Percentiles rank a stretch among this genome's conserved stretches.
Evolutionary conservation across 1,140 invertebrate genomes (phyloP).

Genomic region (Diprion similis): DNA sequence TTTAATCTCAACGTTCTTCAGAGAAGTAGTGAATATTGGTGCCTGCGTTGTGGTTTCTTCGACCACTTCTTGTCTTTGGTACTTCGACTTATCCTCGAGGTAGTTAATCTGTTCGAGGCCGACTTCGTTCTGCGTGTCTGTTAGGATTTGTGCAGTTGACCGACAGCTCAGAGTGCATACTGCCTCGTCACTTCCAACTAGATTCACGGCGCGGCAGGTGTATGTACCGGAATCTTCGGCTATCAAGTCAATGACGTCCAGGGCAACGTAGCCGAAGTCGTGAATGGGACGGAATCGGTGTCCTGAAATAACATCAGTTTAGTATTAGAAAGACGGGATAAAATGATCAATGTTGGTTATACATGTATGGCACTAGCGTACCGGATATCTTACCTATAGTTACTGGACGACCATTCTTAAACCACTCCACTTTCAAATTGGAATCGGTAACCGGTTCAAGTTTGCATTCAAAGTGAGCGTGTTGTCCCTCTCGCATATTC

Average conservation of each 20-base stretch:
- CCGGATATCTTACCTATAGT: constrained; percentile 70
- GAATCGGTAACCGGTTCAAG: constrained; percentile 95
- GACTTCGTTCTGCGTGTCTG: constrained; percentile 83
- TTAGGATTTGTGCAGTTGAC: constrained; percentile 80
- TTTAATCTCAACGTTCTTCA: constrained; percentile 90
- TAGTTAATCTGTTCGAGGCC: constrained; percentile 87
- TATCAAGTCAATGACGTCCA: constrained; percentile 90
- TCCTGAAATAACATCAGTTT: constrained; percentile 58
- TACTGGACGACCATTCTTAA: constrained; percentile 87
- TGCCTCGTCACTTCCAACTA: constrained; percentile 87
- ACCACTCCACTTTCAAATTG: constrained; percentile 94
- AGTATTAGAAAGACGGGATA: constrained; percentile 12
- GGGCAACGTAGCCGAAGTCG: constrained; percentile 93
- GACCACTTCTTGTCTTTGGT: constrained; percentile 73
- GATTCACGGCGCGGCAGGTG: constrained; percentile 90
- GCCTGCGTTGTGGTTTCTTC: constrained; percentile 89
- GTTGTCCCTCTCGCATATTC: constrained; percentile 87
- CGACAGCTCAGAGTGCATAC: constrained; percentile 74
- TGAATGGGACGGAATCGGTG: constrained; percentile 93
- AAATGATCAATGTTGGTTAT: background rate
- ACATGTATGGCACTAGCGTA: background rate
- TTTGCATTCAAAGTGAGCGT: constrained; percentile 98
- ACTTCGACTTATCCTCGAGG: constrained; percentile 82
- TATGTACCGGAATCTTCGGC: constrained; percentile 94
- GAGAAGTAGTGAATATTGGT: constrained; percentile 88